phyloP scores from a whole-genome alignment of 2,797 vertebrate genomes.

The Sebastes melanostomus region DNA sequence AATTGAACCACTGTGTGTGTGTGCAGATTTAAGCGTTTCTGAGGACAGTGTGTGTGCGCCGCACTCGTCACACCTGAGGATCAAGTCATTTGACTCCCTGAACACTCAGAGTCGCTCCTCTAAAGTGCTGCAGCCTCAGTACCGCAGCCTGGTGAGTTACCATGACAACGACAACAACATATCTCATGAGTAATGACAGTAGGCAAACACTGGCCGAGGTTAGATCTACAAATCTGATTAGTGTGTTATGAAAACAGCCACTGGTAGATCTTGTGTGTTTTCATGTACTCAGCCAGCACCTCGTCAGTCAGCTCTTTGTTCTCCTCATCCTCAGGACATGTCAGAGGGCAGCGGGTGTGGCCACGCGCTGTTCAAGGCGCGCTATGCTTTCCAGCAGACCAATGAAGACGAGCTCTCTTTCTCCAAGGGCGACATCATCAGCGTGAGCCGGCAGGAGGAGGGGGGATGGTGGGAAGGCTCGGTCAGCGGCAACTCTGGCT shows the following conservation, averaged over 20 bases:
- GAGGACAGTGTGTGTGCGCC: conserved; percentile 88
- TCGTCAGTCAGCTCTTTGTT: not conserved
- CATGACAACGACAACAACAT: not conserved
- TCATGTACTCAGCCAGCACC: not conserved
- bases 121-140: conserved; percentile 92
- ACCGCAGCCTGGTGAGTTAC: conserved; percentile 89
- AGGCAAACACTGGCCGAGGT: not conserved
- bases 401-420: conserved; percentile 98
- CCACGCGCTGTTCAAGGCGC: conserved; percentile 91
- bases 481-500: conserved; percentile 89
- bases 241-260: not conserved
- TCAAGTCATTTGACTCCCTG: conserved; percentile 95
- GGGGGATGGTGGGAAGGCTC: conserved; percentile 98
- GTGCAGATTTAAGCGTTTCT: conserved; percentile 85
- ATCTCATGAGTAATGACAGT: not conserved
- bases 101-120: conserved; percentile 91
- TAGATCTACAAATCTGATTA: not conserved
- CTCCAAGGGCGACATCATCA: conserved; percentile 93
- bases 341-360: conserved; percentile 88
- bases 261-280: not conserved
- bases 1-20: not conserved
- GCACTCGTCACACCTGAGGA: conserved; percentile 86
- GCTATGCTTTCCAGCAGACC: conserved; percentile 94
- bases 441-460: conserved; percentile 92
- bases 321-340: conserved; percentile 88